phyloP scores from a whole-genome alignment of 2,113 vertebrate species.

The Thunnus thynnus region DNA sequence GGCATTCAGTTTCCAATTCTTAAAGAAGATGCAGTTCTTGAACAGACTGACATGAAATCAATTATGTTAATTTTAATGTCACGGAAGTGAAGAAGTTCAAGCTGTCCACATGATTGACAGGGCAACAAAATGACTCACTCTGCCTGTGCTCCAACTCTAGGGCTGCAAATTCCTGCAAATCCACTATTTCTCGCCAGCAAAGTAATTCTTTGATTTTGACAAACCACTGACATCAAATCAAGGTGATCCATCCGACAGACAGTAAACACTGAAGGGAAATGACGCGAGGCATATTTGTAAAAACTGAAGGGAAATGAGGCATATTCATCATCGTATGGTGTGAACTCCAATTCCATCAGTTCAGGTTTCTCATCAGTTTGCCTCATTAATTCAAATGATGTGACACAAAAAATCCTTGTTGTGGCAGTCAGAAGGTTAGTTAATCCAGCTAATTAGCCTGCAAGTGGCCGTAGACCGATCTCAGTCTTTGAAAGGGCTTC shows the following conservation, averaged over 20 bases:
- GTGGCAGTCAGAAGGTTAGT: conserved; percentile 69
- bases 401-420: conserved; percentile 54
- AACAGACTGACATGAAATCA: conserved; percentile 16
- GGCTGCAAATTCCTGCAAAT: not conserved
- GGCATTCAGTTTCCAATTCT: conserved; percentile 4
- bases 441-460: conserved; percentile 71
- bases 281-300: no score
- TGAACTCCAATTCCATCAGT: conserved; percentile 23
- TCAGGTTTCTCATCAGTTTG: conserved; percentile 50
- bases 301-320: conserved; percentile 7
- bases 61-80: conserved; percentile 32
- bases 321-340: conserved; percentile 4
- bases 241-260: conserved; percentile 14
- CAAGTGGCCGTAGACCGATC: conserved; percentile 45
- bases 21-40: conserved; percentile 6
- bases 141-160: not conserved
- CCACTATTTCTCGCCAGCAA: not conserved
- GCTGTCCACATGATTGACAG: conserved; percentile 2
- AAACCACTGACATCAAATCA: conserved; percentile 3
- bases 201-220: conserved; percentile 7
- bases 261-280: not conserved
- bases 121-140: conserved; percentile 8
- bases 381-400: conserved; percentile 68
- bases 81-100: not conserved
- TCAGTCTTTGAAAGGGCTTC: conserved; percentile 31